Evolutionary conservation across 1,140 invertebrate genomes (phyloP).

Genomic region (Spodoptera frugiperda): DNA sequence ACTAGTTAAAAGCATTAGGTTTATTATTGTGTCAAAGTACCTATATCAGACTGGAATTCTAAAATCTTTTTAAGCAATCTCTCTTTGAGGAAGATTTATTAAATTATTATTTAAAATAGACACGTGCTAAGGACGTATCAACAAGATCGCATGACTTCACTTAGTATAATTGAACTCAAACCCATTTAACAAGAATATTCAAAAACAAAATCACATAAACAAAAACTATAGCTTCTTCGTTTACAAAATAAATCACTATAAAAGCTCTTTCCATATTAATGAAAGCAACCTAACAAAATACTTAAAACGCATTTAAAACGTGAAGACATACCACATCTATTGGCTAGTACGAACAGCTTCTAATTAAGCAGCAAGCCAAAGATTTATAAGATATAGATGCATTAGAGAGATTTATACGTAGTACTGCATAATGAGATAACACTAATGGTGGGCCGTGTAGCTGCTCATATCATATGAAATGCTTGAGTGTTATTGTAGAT

Average conservation of each 20-base stretch:
- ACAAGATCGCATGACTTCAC: no score
- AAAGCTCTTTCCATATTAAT: constrained; percentile 12
- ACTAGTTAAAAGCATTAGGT: no score
- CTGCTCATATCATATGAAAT: constrained; percentile 11
- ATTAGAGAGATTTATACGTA: constrained; percentile 81
- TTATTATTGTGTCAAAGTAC: no score
- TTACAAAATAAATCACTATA: not conserved
- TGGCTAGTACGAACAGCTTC: constrained; percentile 61
- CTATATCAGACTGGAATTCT: no score
- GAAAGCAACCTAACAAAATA: constrained; percentile 3
- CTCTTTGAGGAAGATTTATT: no score
- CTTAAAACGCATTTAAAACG: not conserved
- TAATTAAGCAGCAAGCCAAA: constrained; percentile 79
- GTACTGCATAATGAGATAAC: constrained; percentile 77
- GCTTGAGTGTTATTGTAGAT: constrained; percentile 26
- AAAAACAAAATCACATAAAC: not conserved
- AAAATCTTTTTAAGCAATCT: no score
- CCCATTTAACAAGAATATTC: no score
- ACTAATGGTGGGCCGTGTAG: constrained; percentile 69
- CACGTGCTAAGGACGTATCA: no score
- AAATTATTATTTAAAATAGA: no score
- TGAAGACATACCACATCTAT: constrained; percentile 22
- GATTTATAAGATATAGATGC: constrained; percentile 83
- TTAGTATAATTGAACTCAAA: no score
- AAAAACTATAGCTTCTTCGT: not conserved